These are phyloP conservation scores for Zootoca vivipara DNA, from an alignment of 2,113 vertebrate species.

Conservation along the genomic window DNA sequence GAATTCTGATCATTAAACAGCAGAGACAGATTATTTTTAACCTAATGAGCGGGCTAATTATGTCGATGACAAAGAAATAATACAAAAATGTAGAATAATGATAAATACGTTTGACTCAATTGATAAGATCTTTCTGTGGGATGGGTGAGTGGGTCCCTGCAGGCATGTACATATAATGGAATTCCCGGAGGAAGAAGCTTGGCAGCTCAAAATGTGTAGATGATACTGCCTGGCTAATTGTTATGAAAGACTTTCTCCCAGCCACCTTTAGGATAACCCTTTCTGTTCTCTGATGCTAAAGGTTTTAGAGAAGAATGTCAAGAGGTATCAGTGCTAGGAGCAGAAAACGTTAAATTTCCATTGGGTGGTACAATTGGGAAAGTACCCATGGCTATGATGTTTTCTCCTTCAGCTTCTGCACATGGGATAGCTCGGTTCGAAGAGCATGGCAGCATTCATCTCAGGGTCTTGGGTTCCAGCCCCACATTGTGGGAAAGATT, in stretches of 20 bases:
- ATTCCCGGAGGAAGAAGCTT: neutral
- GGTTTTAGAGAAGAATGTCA: neutral
- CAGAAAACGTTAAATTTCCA: neutral
- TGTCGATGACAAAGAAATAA: neutral
- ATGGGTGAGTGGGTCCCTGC: neutral
- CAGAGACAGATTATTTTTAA: neutral
- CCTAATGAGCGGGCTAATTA: neutral
- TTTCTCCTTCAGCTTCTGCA: neutral
- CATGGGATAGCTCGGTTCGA: too few relatives aligned
- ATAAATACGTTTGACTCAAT: too few relatives aligned
- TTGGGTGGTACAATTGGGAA: neutral
- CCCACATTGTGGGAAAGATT: too few relatives aligned
- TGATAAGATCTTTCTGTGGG: too few relatives aligned
- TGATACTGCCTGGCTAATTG: neutral
- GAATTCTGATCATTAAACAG: neutral
- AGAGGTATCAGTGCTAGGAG: neutral
- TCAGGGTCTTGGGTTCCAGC: too few relatives aligned
- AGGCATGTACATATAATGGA: too few relatives aligned
- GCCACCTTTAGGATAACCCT: neutral
- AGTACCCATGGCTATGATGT: neutral
- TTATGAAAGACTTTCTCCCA: neutral
- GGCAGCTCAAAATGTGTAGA: neutral
- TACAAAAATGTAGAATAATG: neutral
- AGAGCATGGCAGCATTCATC: too few relatives aligned
- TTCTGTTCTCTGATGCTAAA: neutral